These are phyloP conservation scores for Pluvialis apricaria DNA, from an alignment of 2,113 vertebrate species.

Conservation along the genomic window DNA sequence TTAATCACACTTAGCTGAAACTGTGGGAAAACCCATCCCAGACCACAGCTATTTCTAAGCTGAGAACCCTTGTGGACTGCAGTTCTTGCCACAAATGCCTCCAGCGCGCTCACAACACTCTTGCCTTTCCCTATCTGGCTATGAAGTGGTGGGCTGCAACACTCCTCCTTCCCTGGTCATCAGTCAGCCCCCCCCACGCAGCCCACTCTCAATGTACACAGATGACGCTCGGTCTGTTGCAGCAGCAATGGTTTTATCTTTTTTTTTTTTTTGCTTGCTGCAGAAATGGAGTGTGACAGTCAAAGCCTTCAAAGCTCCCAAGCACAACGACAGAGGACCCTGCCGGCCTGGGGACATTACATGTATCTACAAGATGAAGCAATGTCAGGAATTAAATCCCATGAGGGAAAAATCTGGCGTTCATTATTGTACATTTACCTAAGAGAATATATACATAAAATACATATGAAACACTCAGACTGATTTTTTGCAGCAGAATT, in stretches of 20 bases:
- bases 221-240: background rate
- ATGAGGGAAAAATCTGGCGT: background rate
- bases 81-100: background rate
- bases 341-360: background rate
- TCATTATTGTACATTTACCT: background rate
- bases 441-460: background rate
- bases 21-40: fast-evolving
- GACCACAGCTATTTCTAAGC: background rate
- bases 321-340: background rate
- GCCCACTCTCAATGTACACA: background rate
- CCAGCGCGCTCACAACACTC: background rate
- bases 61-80: background rate
- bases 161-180: background rate
- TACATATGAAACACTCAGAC: background rate
- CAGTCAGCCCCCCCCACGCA: background rate
- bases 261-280: background rate
- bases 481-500: background rate
- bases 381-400: background rate
- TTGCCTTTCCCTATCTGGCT: background rate
- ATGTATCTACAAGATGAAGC: background rate
- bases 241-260: background rate
- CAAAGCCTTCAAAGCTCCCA: background rate
- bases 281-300: background rate
- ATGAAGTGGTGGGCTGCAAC: background rate
- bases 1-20: background rate